phyloP scores from a whole-genome alignment of 2,797 vertebrate genomes.

The Ctenosaura bakeri region DNA sequence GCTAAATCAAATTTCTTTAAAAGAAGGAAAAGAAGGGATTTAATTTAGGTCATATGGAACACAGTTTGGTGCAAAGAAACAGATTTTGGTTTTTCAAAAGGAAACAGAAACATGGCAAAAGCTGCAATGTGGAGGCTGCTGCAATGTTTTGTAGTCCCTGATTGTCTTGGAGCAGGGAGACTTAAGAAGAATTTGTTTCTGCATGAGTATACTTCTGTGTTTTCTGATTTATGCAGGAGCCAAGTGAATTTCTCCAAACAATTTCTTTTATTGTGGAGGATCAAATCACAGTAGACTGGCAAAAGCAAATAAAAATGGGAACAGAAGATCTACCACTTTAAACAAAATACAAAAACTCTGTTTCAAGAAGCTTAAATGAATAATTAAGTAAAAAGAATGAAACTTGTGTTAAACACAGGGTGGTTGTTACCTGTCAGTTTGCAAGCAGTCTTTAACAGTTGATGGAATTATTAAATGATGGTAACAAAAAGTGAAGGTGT shows the following conservation, averaged over 20 bases:
- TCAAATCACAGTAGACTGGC: conserved; percentile 32
- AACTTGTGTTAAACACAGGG: neutral
- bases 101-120: conserved; percentile 32
- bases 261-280: neutral
- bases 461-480: neutral
- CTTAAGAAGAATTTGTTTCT: conserved; percentile 26
- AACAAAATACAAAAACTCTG: conserved; percentile 1
- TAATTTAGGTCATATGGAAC: conserved; percentile 29
- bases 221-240: conserved; percentile 28
- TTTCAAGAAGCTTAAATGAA: neutral
- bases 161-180: conserved; percentile 17
- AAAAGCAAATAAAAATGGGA: conserved; percentile 23
- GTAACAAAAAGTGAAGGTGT: neutral
- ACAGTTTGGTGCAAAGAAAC: conserved; percentile 22
- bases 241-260: conserved; percentile 28
- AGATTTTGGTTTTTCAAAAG: conserved; percentile 20
- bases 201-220: neutral
- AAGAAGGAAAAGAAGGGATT: neutral
- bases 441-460: neutral
- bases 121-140: neutral
- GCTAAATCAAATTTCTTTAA: conserved; percentile 36
- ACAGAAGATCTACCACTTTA: conserved; percentile 22
- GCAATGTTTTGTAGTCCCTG: neutral
- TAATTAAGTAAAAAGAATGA: neutral
- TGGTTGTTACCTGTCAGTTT: neutral